Evolutionary conservation across 2,888 invertebrate species (phyloP), one percentile per base, ranked within the genome.

Genomic region (Eupithecia abbreviata): DNA sequence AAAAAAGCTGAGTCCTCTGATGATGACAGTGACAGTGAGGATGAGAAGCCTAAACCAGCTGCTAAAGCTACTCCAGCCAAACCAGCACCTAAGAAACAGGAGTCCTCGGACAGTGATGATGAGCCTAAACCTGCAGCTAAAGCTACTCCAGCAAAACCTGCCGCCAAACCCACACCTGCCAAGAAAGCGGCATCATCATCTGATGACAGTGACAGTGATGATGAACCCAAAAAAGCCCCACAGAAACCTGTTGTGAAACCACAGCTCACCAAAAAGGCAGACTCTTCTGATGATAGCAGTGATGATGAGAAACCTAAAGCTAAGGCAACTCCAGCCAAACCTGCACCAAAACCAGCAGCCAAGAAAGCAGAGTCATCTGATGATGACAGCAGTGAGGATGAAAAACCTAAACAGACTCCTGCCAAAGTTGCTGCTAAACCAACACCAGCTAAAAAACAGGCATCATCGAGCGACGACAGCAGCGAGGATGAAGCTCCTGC

Each of bases 331-430:
- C 65, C 80, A 45, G 76, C 80, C 30, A 86, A 88, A 18, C 58
- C 43, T 55, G 68, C 73, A 47, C 74, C 62, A n/a, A 67, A 67
- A 73, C 72, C 75, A 42, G 49, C 79, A 66, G 78, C 80, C 30
- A 86, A 89, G 45, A 87, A 87, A 81, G 79, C 79, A 79, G 84
- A 84, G 66, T 88, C 90, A 15, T 92, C 90, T 51, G 90, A 92
- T 42, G 90, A 90, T 75, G 92, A 93, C 12, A 92, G 92, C 30
- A 91, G 91, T 79, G 90, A 90, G n/a, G 90, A 88, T 81, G 84
- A 85, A 45, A 88, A 84, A 77, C 82, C 77, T 73, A 81, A 81
- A 42, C 51, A 13, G 72, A 71, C 67, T 5, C 45, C 74, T 58
- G 72, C 78, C 0, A 81, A 81, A 71, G 58, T 55, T 2, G 75